These are phyloP conservation scores for Falco rusticolus DNA, from an alignment of 2,797 vertebrate species.

Conservation along the genomic window DNA sequence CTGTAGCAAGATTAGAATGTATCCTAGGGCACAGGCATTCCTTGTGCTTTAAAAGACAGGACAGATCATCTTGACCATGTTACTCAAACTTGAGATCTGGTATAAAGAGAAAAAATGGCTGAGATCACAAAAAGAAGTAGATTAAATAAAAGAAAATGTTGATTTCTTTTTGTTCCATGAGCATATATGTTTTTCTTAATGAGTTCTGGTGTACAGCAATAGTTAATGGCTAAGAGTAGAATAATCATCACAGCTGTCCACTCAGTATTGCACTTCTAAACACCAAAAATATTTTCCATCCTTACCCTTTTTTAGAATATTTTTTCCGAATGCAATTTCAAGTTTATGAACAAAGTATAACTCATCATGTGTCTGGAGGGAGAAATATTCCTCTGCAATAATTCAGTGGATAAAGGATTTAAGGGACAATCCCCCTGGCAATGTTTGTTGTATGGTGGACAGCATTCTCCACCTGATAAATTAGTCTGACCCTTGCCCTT, in stretches of 20 bases:
- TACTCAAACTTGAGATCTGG: background rate
- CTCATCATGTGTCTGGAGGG: background rate
- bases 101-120: background rate
- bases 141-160: background rate
- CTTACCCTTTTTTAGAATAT: background rate
- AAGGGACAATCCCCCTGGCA: background rate
- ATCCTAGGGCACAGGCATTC: background rate
- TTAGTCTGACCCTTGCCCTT: background rate
- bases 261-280: background rate
- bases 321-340: conserved; percentile 17
- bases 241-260: background rate
- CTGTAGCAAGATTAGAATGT: background rate
- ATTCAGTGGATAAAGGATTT: background rate
- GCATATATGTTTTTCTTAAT: background rate
- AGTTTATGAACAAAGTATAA: background rate
- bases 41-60: background rate
- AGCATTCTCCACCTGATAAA: background rate
- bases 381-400: background rate
- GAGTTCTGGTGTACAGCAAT: background rate
- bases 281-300: background rate
- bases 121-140: background rate
- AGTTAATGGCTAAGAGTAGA: background rate
- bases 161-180: background rate
- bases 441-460: background rate
- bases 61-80: background rate